These are phyloP conservation scores for Pseudomugil tenellus DNA, from an alignment of 2,797 vertebrate species.

Conservation along the genomic window DNA sequence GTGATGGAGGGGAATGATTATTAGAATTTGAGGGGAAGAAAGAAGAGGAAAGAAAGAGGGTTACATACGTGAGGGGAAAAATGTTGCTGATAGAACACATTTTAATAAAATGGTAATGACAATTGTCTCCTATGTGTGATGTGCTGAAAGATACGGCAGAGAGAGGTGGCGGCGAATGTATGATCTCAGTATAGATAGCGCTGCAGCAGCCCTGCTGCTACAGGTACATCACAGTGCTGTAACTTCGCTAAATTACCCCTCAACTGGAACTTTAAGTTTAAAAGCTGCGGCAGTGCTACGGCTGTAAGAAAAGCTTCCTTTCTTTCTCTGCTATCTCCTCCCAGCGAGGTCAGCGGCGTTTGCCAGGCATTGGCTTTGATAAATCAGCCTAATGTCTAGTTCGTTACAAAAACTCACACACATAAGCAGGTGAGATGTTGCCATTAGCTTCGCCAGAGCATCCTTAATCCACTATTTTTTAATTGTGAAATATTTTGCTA, in stretches of 20 bases:
- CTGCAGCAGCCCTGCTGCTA: slow-evolving; percentile 45
- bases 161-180: slow-evolving; percentile 40
- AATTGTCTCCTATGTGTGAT: slow-evolving; percentile 74
- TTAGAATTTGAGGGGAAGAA: slow-evolving; percentile 68
- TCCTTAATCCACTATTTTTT: slow-evolving; percentile 65
- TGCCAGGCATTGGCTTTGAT: slow-evolving; percentile 55
- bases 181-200: slow-evolving; percentile 59
- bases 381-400: slow-evolving; percentile 47
- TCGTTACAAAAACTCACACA: slow-evolving; percentile 17
- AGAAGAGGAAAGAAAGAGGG: slow-evolving; percentile 50
- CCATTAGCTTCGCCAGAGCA: slow-evolving; percentile 59
- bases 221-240: slow-evolving; percentile 45
- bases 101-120: slow-evolving; percentile 80
- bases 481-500: slow-evolving; percentile 73
- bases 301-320: slow-evolving; percentile 41
- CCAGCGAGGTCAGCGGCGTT: slow-evolving; percentile 61
- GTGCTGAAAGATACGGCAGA: slow-evolving; percentile 51
- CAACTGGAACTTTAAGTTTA: slow-evolving; percentile 58
- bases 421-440: slow-evolving; percentile 54
- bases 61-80: slow-evolving; percentile 62
- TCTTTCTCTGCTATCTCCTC: slow-evolving; percentile 45
- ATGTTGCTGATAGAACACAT: slow-evolving; percentile 74
- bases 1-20: slow-evolving; percentile 79
- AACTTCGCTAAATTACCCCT: slow-evolving; percentile 51
- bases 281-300: slow-evolving; percentile 42